Evolutionary conservation across 2,797 vertebrate genomes (phyloP), one percentile per base, ranked within the genome.

Genomic region (Macropus fuliginosus): DNA sequence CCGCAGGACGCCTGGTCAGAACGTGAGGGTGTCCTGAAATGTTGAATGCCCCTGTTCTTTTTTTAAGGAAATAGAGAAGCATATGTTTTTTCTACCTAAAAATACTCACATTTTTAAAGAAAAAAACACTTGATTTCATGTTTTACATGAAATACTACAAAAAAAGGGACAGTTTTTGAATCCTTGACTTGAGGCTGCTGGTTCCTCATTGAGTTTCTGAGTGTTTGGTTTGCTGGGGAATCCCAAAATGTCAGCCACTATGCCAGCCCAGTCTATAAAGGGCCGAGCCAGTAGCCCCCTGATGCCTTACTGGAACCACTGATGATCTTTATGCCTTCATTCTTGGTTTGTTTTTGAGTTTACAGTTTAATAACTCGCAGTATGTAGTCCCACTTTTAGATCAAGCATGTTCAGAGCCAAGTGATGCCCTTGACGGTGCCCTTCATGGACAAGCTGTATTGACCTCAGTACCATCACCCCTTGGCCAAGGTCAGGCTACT

Each of bases 71-170:
- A 96, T 94, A 95, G 98, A 98, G 98, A 98, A 98, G 97, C 94
- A 98, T 98, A 98, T 99, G 98, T 98, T 99, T 99, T 99, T 98
- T 98, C 97, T 98, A 98, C 98, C n/a, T 97, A 98, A 97, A 96
- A 97, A 97, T 96, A 95, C 94, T n/a, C 62, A 92, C 92, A 97
- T 98, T 98, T 99, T 95, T 95, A 94, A 96, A 97, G 95, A 97
- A 97, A 98, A 96, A 95, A 95, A 92, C 2, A 98, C 96, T 98
- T 98, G 97, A 98, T 98, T 97, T 98, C 98, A 98, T 98, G 91
- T 98, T 98, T 99, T 98, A 96, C 98, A 98, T 98, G 97, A 98
- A 97, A 97, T 94, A 97, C 97, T 98, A 98, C 98, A 97, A 98
- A 98, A 98, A 98, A 97, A 91, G 34, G 66, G 62, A 93, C 31